A percentile compares a stretch with the other conserved stretches of the same genome.
phyloP scores from a whole-genome alignment of 1,140 invertebrate genomes.

The Bombus huntii region DNA sequence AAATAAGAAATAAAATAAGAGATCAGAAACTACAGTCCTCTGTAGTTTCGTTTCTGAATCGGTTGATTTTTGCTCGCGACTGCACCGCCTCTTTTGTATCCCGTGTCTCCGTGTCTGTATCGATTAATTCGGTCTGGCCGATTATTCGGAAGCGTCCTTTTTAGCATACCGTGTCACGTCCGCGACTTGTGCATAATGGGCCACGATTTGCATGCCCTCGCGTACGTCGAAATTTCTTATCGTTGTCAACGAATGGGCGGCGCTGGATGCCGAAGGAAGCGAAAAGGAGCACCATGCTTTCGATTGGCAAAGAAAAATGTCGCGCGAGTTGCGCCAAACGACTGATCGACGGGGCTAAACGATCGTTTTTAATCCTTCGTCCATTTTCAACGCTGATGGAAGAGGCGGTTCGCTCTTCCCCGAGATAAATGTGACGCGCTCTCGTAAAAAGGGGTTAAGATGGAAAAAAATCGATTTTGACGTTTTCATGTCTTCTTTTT shows the following conservation, averaged over 20 bases:
- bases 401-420: neutral
- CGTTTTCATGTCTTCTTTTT: too few relatives aligned
- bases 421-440: neutral
- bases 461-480: too few relatives aligned
- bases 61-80: slow-evolving; percentile 1
- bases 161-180: slow-evolving; percentile 61
- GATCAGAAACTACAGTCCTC: too few relatives aligned
- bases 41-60: neutral
- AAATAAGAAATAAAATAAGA: neutral
- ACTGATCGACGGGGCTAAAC: neutral
- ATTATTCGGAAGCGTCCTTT: slow-evolving; percentile 48
- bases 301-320: slow-evolving; percentile 5
- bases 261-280: neutral
- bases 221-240: slow-evolving; percentile 58
- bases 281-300: neutral
- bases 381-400: neutral
- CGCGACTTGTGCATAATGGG: slow-evolving; percentile 54
- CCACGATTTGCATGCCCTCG: slow-evolving; percentile 52
- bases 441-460: too few relatives aligned
- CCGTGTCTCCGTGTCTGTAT: neutral
- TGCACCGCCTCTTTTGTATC: neutral
- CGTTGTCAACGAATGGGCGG: neutral
- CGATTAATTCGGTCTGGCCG: slow-evolving; percentile 55
- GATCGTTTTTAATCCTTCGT: slow-evolving; percentile 4
- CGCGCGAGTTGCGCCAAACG: neutral